phyloP scores from a whole-genome alignment of 2,113 vertebrate species.

The Crotalus viridis region DNA sequence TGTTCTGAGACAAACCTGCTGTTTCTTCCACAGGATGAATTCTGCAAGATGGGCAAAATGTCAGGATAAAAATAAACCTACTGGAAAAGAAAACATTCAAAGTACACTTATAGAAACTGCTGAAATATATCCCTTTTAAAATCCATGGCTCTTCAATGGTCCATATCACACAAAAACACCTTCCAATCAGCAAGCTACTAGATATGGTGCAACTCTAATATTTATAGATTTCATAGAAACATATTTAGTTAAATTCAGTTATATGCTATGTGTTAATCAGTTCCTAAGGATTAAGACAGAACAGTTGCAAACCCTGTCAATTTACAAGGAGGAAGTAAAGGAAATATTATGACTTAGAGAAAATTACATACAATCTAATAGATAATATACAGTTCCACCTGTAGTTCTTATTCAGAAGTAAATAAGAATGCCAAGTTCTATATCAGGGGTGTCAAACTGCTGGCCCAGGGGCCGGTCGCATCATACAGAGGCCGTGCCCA shows the following conservation, averaged over 20 bases:
- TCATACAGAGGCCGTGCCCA: too few species aligned
- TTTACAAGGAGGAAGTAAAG: background rate
- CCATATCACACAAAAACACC: constrained; percentile 36
- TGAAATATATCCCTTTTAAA: constrained; percentile 63
- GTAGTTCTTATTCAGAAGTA: background rate
- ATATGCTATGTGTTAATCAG: constrained; percentile 40
- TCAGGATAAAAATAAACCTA: constrained; percentile 76
- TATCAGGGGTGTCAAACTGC: too few species aligned
- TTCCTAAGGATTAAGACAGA: background rate
- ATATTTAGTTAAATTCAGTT: constrained; percentile 18
- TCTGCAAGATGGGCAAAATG: constrained; percentile 76
- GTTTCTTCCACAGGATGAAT: constrained; percentile 73
- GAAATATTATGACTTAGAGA: background rate
- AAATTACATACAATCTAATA: background rate
- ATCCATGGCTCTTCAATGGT: constrained; percentile 50
- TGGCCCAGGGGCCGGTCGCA: too few species aligned
- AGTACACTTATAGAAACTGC: constrained; percentile 61
- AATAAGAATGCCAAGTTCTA: background rate
- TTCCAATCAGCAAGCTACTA: constrained; percentile 47
- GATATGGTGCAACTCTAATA: constrained; percentile 32
- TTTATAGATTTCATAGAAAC: background rate
- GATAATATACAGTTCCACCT: background rate
- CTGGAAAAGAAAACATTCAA: constrained; percentile 52
- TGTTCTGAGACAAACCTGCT: constrained; percentile 75
- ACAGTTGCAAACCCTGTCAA: background rate